A percentile compares a stretch with the other conserved stretches of the same genome.
phyloP scores from a whole-genome alignment of 2,888 invertebrate species.

The Lissonota sp. region DNA sequence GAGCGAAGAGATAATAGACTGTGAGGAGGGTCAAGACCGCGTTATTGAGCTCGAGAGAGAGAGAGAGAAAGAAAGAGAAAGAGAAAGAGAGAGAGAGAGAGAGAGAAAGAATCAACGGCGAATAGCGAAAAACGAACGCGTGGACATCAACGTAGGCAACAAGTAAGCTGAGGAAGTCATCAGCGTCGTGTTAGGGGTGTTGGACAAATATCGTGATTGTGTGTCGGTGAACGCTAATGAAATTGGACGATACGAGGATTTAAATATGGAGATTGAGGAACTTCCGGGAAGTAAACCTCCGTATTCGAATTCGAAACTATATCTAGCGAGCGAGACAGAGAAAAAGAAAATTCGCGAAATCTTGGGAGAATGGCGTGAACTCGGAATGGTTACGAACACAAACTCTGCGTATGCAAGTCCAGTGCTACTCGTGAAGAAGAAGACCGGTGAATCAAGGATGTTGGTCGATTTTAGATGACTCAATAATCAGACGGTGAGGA shows the following conservation, averaged over 20 bases:
- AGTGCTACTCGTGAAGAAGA: constrained; percentile 59
- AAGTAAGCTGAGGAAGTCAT: constrained; percentile 5
- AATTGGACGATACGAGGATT: constrained; percentile 32
- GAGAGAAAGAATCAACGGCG: too few relatives aligned
- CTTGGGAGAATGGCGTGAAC: not conserved
- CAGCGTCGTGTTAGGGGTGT: constrained; percentile 35
- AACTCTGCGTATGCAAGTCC: constrained; percentile 61
- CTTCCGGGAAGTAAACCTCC: constrained; percentile 43
- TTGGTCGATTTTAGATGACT: not conserved
- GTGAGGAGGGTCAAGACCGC: too few relatives aligned
- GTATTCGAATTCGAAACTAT: constrained; percentile 34
- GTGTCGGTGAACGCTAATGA: constrained; percentile 27
- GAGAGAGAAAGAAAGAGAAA: too few relatives aligned
- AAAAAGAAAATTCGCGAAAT: constrained; percentile 48
- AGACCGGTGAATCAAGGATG: constrained; percentile 51
- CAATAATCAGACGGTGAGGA: constrained; percentile 15
- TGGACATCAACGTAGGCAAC: not conserved
- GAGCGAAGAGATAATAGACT: too few relatives aligned
- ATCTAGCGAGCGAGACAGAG: constrained; percentile 42
- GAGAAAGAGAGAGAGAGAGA: too few relatives aligned
- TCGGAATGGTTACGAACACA: constrained; percentile 50
- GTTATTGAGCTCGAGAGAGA: too few relatives aligned
- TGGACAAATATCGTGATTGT: constrained; percentile 49
- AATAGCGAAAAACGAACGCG: too few relatives aligned
- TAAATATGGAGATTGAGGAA: constrained; percentile 54